Evolutionary conservation across 1,140 invertebrate genomes (phyloP), one percentile per base, ranked within the genome.

Genomic region (Trinorchestia longiramus): DNA sequence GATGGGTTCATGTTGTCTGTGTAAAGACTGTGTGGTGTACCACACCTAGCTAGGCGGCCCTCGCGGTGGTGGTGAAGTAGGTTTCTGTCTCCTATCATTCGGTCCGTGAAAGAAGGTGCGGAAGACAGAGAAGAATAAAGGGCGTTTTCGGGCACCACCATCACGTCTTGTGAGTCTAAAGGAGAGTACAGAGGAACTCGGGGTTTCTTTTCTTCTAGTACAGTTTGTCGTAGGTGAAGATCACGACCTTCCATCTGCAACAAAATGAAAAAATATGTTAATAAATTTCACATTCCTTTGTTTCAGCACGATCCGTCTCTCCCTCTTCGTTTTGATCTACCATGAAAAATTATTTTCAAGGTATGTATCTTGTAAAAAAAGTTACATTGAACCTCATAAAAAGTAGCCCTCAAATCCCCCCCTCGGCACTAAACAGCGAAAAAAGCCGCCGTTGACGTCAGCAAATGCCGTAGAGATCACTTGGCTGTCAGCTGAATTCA

Each of bases 221-320:
- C 88, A 8, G n/a, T 90, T 43, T 42, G 88, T 4, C 88, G 88
- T 90, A 90, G 36, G 41, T 90, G 88, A 3, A 42, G 88, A 90
- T 90, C 88, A 41, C 88, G 88, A 90, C 88, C 88, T 90, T 90
- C 88, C 88, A 90, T 90, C 88, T 90, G 88, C 23, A 90, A 90
- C 8, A 41, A 43, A 90, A 42, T 42, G 28, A 28, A 90, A 90
- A 41, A 90, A 42, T 43, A 41, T 90, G 62, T 77, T 77, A 15
- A 36, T 23, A 28, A 23, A 15, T 77, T 77, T 77, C 28, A 77
- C 28, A 19, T 19, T 53, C 6, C 19, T 53, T 77, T 77, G 62
- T 77, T 77, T 77, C 62, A 77, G 8, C 28, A 11, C 36, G 28
- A 23, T 23, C 36, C 15, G 36, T 77, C 62, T 28, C 36, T 77